Percentiles rank a stretch among this genome's conserved stretches.
Conservation (phyloP, 1,140 invertebrate species). For the Pentalonia nigronervosa region DNA sequence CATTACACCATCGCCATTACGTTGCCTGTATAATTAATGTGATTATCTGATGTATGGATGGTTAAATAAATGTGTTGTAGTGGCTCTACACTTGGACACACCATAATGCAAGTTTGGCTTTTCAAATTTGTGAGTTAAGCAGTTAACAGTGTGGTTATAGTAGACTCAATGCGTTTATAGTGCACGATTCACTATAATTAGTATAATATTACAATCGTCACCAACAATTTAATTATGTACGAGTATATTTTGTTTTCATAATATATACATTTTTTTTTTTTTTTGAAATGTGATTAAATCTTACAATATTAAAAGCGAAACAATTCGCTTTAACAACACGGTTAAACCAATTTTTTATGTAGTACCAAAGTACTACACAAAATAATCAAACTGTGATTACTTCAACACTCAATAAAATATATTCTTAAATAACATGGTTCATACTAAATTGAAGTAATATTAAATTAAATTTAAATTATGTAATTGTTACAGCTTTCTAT, state of each 20-base stretch:
- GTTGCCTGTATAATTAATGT: not conserved
- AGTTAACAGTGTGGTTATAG: not conserved
- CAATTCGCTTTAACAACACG: too few relatives aligned
- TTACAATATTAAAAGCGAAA: not conserved
- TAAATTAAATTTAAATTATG: too few relatives aligned
- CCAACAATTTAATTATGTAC: too few relatives aligned
- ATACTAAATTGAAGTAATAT: too few relatives aligned
- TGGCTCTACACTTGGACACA: not conserved
- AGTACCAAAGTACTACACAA: too few relatives aligned
- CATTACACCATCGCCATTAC: not conserved
- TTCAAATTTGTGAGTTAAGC: not conserved
- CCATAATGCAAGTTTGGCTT: not conserved
- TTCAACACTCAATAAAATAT: too few relatives aligned
- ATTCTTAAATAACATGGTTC: too few relatives aligned
- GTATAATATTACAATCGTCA: not conserved
- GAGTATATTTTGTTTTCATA: too few relatives aligned
- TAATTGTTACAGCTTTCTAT: too few relatives aligned
- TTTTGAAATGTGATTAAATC: not conserved
- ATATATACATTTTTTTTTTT: too few relatives aligned
- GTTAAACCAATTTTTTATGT: too few relatives aligned
- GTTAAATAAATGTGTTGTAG: not conserved
- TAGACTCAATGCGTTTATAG: not conserved
- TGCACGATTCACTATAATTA: not conserved
- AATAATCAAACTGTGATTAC: too few relatives aligned
- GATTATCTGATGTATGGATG: not conserved